Evolutionary conservation across 2,113 vertebrate genomes (phyloP).

Genomic region (Phrynosoma platyrhinos): DNA sequence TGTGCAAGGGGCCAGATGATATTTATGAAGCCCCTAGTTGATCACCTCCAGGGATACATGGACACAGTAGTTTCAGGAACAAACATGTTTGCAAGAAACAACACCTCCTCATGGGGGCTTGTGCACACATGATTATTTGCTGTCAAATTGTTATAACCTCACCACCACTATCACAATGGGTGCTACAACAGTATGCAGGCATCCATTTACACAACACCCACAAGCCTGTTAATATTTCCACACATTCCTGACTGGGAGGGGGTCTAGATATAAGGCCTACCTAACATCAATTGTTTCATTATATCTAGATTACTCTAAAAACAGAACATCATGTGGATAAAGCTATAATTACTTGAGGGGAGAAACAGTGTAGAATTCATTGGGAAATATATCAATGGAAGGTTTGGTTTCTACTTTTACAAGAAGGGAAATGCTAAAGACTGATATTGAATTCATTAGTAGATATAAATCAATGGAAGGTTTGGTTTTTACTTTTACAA

Average conservation of each 20-base stretch:
- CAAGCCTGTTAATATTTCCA: background rate
- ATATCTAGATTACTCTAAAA: background rate
- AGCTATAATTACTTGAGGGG: background rate
- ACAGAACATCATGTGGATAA: background rate
- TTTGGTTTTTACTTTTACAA: background rate
- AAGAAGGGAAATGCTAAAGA: background rate
- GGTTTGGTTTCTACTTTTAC: background rate
- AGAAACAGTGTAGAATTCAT: background rate
- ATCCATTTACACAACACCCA: background rate
- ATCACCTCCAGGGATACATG: background rate
- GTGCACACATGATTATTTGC: background rate
- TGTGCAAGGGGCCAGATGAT: background rate
- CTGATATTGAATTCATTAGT: conserved; percentile 16
- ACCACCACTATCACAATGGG: background rate
- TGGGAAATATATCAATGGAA: background rate
- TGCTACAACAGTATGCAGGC: too few species aligned
- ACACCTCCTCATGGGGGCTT: background rate
- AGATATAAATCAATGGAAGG: background rate
- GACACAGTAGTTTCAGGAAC: background rate
- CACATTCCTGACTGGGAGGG: background rate
- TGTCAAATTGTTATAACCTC: background rate
- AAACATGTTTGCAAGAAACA: background rate
- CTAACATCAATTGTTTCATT: background rate
- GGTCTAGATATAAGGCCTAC: background rate
- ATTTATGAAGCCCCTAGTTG: background rate